These are phyloP conservation scores for Scolopax mira DNA, from an alignment of 2,113 vertebrate genomes.

Conservation along the genomic window DNA sequence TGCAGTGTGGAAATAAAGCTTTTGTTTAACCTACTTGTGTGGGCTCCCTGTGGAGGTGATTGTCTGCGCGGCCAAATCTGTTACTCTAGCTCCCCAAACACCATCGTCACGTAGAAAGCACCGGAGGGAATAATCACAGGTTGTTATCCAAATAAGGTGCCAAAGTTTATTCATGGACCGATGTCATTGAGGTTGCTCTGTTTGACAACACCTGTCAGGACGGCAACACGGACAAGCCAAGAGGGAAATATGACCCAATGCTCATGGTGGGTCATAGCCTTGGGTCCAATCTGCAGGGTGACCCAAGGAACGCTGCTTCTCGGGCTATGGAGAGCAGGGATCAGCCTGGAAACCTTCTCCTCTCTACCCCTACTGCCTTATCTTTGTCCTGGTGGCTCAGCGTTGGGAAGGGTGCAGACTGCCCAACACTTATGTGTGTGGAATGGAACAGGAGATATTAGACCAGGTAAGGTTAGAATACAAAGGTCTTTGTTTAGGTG, in stretches of 20 bases:
- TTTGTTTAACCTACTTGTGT: constrained; percentile 65
- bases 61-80: background rate
- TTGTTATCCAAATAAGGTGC: background rate
- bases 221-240: background rate
- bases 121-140: background rate
- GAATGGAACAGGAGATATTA: background rate
- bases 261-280: background rate
- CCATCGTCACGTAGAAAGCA: background rate
- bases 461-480: background rate
- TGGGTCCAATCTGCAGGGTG: background rate
- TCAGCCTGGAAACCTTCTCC: background rate
- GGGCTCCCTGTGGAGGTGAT: constrained; percentile 34
- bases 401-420: background rate
- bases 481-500: background rate
- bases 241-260: background rate
- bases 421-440: background rate
- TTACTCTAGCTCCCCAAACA: background rate
- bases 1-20: constrained; percentile 8
- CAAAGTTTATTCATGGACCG: background rate
- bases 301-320: background rate
- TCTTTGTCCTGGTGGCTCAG: background rate
- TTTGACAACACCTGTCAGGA: background rate
- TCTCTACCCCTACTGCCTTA: background rate
- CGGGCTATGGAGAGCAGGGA: background rate
- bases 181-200: background rate